phyloP scores from a whole-genome alignment of 2,888 invertebrate species.

The Cremastinae sp. region DNA sequence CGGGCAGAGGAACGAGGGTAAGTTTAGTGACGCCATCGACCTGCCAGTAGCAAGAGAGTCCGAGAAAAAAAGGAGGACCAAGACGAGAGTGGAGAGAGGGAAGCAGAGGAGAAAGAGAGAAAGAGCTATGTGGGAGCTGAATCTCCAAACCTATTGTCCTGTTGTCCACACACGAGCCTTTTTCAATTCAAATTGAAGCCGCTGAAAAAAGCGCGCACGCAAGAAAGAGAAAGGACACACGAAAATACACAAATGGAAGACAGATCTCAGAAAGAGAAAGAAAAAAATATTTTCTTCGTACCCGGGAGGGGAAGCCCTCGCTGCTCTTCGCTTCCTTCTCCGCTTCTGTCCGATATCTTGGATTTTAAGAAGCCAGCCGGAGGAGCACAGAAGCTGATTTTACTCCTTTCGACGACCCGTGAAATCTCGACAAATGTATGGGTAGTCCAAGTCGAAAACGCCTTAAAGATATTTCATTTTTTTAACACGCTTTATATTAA shows the following conservation, averaged over 20 bases:
- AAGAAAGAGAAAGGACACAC: conserved; percentile 16
- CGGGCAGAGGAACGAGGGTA: conserved; percentile 29
- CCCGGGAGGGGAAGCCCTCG: conserved; percentile 19
- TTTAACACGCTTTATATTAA: too few relatives aligned
- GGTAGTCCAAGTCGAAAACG: background rate
- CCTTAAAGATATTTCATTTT: too few relatives aligned
- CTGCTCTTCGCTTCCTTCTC: conserved; percentile 59
- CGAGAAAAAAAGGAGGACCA: conserved; percentile 14
- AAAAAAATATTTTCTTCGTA: conserved; percentile 11
- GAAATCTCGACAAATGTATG: conserved; percentile 3
- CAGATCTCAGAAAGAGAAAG: conserved; percentile 35
- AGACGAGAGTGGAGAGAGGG: conserved; percentile 12
- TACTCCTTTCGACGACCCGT: conserved; percentile 29
- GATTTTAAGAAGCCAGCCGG: conserved; percentile 15
- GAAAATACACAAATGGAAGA: conserved; percentile 66
- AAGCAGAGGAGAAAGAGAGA: conserved; percentile 6
- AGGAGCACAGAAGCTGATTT: conserved; percentile 36
- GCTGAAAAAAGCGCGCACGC: conserved; percentile 70
- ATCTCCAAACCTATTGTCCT: conserved; percentile 78
- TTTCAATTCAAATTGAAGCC: conserved; percentile 79
- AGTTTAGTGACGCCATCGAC: conserved; percentile 55
- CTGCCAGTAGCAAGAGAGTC: conserved; percentile 15
- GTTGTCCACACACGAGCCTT: conserved; percentile 75
- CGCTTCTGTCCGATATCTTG: conserved; percentile 47
- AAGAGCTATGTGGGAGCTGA: conserved; percentile 63